phyloP scores from a whole-genome alignment of 2,113 vertebrate species.

The Campylomormyrus tamandua region DNA sequence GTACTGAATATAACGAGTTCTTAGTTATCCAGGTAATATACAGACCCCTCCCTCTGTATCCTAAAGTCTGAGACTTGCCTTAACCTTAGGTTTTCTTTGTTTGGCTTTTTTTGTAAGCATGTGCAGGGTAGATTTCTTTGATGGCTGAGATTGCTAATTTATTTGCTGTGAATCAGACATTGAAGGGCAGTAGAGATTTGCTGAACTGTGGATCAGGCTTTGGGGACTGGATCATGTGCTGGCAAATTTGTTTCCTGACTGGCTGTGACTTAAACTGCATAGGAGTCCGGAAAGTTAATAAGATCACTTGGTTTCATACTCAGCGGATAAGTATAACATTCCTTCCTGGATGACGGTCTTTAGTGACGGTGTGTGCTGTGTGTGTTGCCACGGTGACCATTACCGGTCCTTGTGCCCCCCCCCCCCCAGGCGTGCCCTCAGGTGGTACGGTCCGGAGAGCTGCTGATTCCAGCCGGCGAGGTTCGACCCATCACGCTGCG shows the following conservation, averaged over 20 bases:
- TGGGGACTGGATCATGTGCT: not conserved
- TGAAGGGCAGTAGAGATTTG: not conserved
- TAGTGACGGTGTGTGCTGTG: not conserved
- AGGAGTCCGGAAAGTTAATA: not conserved
- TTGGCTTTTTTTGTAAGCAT: not conserved
- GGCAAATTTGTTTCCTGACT: not conserved
- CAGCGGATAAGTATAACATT: not conserved
- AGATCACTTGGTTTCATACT: not conserved
- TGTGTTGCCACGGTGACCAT: not conserved
- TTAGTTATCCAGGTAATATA: not conserved
- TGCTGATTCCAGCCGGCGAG: conserved; percentile 73
- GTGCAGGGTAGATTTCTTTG: not conserved
- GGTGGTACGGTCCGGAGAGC: conserved; percentile 67
- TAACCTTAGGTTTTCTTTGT: not conserved
- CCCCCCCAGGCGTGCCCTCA: conserved; percentile 68
- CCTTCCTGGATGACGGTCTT: not conserved
- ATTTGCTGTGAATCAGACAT: not conserved
- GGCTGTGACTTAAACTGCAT: not conserved
- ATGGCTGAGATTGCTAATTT: not conserved
- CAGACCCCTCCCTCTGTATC: not conserved
- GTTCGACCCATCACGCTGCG: conserved; percentile 71
- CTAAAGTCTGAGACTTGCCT: not conserved
- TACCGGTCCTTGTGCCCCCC: not conserved
- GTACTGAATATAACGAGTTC: not conserved
- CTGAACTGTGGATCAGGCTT: not conserved